A percentile compares a stretch with the other conserved stretches of the same genome.
Evolutionary conservation across 2,113 vertebrate species (phyloP).

Genomic region (Ardeotis arabs): DNA sequence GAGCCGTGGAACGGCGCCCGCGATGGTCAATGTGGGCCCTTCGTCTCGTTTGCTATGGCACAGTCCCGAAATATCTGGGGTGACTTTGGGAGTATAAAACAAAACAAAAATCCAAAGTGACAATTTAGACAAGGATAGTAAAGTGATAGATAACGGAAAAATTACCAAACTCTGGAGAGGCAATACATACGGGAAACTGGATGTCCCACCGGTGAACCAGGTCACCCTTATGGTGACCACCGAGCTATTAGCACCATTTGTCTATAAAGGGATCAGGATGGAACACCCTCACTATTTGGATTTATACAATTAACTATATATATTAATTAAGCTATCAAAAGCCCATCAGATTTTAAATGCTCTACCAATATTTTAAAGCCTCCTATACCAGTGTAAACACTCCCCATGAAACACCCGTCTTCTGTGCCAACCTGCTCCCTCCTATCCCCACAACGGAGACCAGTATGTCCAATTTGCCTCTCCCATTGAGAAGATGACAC

Average conservation of each 20-base stretch:
- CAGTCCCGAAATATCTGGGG: not conserved
- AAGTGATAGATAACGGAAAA: not conserved
- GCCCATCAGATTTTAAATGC: not conserved
- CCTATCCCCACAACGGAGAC: not conserved
- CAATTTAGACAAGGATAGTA: not conserved
- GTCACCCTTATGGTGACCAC: not conserved
- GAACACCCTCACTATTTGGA: not conserved
- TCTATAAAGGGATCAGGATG: not conserved
- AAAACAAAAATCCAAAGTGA: not conserved
- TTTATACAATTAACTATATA: not conserved
- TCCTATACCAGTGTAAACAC: not conserved
- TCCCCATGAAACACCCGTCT: not conserved
- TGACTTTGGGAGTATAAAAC: not conserved
- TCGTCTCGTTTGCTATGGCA: not conserved
- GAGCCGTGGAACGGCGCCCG: not conserved
- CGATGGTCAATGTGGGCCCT: not conserved
- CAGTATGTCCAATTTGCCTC: not conserved
- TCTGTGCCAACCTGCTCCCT: not conserved
- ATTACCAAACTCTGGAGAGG: not conserved
- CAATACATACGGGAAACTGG: not conserved
- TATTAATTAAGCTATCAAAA: not conserved
- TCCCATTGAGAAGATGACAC: not conserved
- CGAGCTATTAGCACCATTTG: not conserved
- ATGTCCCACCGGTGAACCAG: not conserved
- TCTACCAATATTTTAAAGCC: not conserved